Evolutionary conservation across 2,888 invertebrate species (phyloP).

Genomic region (Drosophila anomelani): DNA sequence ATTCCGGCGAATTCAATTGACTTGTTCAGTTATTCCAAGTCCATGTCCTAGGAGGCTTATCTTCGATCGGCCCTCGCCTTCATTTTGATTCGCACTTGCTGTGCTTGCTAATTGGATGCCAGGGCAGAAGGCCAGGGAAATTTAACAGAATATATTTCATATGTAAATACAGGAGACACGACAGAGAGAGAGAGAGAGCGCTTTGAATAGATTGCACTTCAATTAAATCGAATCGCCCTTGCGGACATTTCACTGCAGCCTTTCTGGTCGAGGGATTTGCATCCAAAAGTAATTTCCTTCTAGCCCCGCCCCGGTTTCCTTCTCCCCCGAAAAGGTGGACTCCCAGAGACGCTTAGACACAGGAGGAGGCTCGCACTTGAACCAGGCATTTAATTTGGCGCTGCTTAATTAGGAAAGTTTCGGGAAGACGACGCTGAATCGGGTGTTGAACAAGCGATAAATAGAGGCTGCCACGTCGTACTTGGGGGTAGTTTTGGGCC

Average conservation of each 20-base stretch:
- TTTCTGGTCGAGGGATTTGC: slow-evolving; percentile 9
- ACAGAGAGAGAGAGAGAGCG: background rate
- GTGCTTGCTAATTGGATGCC: slow-evolving; percentile 36
- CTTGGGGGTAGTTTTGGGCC: background rate
- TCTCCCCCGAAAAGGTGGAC: background rate
- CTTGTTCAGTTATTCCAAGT: background rate
- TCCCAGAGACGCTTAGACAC: background rate
- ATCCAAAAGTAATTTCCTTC: background rate
- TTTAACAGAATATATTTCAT: slow-evolving; percentile 20
- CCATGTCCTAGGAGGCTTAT: background rate
- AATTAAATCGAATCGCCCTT: slow-evolving; percentile 36
- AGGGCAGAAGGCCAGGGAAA: slow-evolving; percentile 18
- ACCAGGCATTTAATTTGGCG: slow-evolving; percentile 31
- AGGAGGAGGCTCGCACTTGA: slow-evolving; percentile 23
- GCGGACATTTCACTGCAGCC: slow-evolving; percentile 11
- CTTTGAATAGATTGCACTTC: slow-evolving; percentile 31
- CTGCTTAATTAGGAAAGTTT: slow-evolving; percentile 69
- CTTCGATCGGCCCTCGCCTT: slow-evolving; percentile 11
- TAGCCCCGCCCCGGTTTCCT: background rate
- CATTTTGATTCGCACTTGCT: slow-evolving; percentile 23
- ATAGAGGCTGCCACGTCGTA: slow-evolving; percentile 5
- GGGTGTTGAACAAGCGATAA: slow-evolving; percentile 40
- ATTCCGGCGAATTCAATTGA: background rate
- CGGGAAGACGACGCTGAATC: slow-evolving; percentile 19
- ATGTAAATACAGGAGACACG: slow-evolving; percentile 17